Evolutionary conservation across 2,113 vertebrate species (phyloP).

Genomic region (Protobothrops flavoviridis): DNA sequence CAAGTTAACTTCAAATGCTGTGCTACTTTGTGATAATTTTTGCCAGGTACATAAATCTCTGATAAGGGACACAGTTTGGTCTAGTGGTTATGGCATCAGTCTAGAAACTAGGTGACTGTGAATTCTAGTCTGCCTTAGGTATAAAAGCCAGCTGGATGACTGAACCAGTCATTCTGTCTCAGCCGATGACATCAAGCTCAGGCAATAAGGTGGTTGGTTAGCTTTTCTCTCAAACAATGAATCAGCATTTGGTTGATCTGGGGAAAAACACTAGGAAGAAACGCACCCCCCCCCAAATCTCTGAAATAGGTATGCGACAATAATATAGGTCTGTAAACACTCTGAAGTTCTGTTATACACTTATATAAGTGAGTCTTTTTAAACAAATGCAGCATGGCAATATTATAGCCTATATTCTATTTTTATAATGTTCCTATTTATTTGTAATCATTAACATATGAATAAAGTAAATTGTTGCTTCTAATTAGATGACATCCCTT

Average conservation of each 20-base stretch:
- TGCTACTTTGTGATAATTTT: neutral
- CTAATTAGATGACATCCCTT: conserved; percentile 22
- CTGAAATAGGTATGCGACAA: neutral
- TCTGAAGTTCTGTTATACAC: neutral
- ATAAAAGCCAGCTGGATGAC: too few relatives aligned
- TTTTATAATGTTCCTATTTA: conserved; percentile 17
- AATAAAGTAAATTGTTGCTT: conserved; percentile 35
- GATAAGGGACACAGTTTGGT: neutral
- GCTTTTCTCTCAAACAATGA: too few relatives aligned
- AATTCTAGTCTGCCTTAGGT: too few relatives aligned
- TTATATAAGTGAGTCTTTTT: neutral
- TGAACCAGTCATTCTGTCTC: too few relatives aligned
- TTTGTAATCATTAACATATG: neutral
- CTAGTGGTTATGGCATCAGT: too few relatives aligned
- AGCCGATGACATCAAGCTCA: too few relatives aligned
- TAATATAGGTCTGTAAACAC: neutral
- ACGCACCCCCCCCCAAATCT: neutral
- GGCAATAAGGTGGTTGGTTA: too few relatives aligned
- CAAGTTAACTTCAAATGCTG: neutral
- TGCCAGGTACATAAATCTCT: neutral
- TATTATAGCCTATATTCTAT: neutral
- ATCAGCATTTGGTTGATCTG: too few relatives aligned
- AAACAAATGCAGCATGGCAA: neutral
- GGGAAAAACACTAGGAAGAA: too few relatives aligned
- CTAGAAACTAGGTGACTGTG: too few relatives aligned